Evolutionary conservation across 2,888 invertebrate species (phyloP).

Genomic region (Unio delphinus): DNA sequence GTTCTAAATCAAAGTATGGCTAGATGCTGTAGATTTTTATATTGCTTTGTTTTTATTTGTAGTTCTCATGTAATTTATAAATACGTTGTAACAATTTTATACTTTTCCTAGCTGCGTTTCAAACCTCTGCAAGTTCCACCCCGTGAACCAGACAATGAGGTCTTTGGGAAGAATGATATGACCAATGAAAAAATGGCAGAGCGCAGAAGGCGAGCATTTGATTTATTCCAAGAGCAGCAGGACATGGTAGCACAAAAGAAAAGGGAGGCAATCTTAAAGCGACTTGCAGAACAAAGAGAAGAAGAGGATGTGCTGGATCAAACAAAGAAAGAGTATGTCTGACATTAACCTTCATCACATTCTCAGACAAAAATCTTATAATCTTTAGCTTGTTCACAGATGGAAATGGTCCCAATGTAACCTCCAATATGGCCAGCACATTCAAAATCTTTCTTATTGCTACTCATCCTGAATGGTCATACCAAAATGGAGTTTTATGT

Average conservation of each 20-base stretch:
- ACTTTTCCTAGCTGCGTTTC: constrained; percentile 57
- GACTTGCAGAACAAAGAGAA: constrained; percentile 66
- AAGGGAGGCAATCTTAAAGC: constrained; percentile 65
- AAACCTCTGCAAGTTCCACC: constrained; percentile 68
- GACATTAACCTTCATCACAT: neutral
- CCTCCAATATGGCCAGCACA: no score
- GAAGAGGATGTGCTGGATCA: constrained; percentile 65
- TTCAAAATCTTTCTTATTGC: no score
- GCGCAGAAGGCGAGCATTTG: constrained; percentile 60
- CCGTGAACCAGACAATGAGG: constrained; percentile 62
- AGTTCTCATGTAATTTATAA: no score
- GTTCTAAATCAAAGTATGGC: no score
- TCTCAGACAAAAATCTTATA: no score
- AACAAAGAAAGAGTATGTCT: constrained; percentile 66
- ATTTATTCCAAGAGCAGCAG: constrained; percentile 67
- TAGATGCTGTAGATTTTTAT: no score
- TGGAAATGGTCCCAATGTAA: no score
- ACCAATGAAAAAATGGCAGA: constrained; percentile 68
- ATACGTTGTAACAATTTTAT: neutral
- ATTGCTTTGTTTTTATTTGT: no score
- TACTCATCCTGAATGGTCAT: no score
- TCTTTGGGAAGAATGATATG: constrained; percentile 71
- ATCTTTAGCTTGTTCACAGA: no score
- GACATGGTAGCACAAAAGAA: constrained; percentile 67
- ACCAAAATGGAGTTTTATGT: no score